phyloP scores from a whole-genome alignment of 53 echinoderm and acorn worm species.

The Echinarachnius parma region DNA sequence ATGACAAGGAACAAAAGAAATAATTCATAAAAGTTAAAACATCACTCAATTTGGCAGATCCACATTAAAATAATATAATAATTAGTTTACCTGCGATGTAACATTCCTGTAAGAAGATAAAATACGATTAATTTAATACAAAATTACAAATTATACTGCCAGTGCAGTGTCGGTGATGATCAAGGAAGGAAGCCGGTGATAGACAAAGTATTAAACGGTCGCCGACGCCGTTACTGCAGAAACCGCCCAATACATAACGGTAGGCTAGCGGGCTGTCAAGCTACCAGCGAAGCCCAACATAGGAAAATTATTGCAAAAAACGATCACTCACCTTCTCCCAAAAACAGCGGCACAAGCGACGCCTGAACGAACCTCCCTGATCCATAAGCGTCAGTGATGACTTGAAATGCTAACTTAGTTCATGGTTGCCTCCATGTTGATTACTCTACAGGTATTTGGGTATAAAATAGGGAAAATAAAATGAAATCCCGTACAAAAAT shows the following conservation, averaged over 20 bases:
- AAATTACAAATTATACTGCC: too few species aligned
- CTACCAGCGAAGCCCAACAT: background rate
- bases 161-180: too few species aligned
- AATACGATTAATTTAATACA: too few species aligned
- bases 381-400: conserved; percentile 99
- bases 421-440: conserved; percentile 87
- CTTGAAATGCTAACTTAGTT: conserved; percentile 61
- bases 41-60: too few species aligned
- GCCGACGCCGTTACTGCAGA: conserved; percentile 23
- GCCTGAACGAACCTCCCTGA: conserved; percentile 81
- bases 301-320: conserved; percentile 3
- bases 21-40: too few species aligned
- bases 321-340: conserved; percentile 78
- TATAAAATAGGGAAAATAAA: conserved; percentile 39
- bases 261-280: conserved; percentile 21
- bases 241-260: conserved; percentile 40
- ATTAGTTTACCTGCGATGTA: too few species aligned
- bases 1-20: too few species aligned
- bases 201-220: too few species aligned
- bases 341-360: conserved; percentile 89
- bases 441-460: conserved; percentile 18
- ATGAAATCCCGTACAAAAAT: conserved; percentile 29
- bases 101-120: too few species aligned
- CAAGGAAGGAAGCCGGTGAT: too few species aligned
- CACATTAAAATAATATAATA: too few species aligned